These are phyloP conservation scores for Ovis canadensis DNA, from an alignment of 2,113 vertebrate genomes.

Conservation along the genomic window DNA sequence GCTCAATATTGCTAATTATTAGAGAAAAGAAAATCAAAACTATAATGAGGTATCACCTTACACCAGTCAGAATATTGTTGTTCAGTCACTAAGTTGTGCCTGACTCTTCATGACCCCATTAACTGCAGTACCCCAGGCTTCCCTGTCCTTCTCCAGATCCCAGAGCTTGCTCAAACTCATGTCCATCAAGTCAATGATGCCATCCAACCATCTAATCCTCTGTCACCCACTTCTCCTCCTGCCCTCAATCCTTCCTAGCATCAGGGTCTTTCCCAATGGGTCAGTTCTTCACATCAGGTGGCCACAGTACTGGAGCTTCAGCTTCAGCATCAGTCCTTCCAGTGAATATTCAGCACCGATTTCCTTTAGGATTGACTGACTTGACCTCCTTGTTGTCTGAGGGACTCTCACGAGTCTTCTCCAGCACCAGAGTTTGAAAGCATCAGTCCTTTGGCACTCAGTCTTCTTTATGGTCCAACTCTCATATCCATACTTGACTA, in stretches of 20 bases:
- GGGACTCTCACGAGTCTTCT: not conserved
- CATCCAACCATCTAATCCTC: not conserved
- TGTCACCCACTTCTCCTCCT: not conserved
- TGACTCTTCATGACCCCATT: not conserved
- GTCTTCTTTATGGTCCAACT: not conserved
- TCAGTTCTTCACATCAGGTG: not conserved
- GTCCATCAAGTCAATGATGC: not conserved
- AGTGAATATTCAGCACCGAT: not conserved
- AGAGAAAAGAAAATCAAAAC: not conserved
- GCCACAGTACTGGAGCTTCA: not conserved
- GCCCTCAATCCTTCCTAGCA: not conserved
- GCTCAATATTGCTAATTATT: not conserved
- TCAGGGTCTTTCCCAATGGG: not conserved
- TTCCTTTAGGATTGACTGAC: not conserved
- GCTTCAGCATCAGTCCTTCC: not conserved
- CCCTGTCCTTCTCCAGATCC: not conserved
- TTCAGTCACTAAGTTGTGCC: not conserved
- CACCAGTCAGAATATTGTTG: not conserved
- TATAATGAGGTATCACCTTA: not conserved
- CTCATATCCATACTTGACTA: not conserved
- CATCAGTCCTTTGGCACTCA: not conserved
- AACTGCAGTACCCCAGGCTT: not conserved
- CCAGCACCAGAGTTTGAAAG: not conserved
- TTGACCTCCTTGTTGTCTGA: not conserved
- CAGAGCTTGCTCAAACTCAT: not conserved